A percentile compares a stretch with the other conserved stretches of the same genome.
Evolutionary conservation across 2,888 invertebrate species (phyloP).

Genomic region (Meganola albula): DNA sequence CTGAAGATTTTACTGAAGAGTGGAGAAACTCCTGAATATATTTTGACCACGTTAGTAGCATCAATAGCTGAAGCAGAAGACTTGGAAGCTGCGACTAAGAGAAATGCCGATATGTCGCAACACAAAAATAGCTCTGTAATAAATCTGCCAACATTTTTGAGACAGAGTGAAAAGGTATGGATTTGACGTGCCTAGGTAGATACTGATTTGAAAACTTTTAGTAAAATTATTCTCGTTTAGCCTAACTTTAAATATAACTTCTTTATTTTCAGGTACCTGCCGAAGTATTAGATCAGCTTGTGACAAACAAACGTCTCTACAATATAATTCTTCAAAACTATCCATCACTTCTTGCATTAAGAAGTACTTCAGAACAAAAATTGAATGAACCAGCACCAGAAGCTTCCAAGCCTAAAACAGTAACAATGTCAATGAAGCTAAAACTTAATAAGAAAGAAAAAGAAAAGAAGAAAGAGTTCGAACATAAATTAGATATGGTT

Average conservation of each 20-base stretch:
- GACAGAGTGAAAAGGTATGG: slow-evolving; percentile 82
- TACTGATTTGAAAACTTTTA: too few relatives aligned
- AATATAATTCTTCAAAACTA: slow-evolving; percentile 85
- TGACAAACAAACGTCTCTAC: slow-evolving; percentile 80
- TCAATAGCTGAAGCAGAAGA: slow-evolving; percentile 75
- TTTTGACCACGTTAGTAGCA: slow-evolving; percentile 79
- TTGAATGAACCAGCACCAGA: slow-evolving; percentile 54
- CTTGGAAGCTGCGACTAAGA: slow-evolving; percentile 62
- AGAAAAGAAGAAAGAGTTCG: slow-evolving; percentile 54
- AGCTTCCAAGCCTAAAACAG: slow-evolving; percentile 60
- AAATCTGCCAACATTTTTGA: slow-evolving; percentile 87
- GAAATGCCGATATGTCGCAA: slow-evolving; percentile 61
- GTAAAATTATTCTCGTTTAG: too few relatives aligned
- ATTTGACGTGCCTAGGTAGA: not conserved
- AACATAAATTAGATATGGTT: slow-evolving; percentile 58
- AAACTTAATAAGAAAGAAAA: slow-evolving; percentile 56
- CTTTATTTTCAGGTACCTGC: slow-evolving; percentile 77
- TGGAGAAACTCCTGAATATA: slow-evolving; percentile 82
- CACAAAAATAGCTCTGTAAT: slow-evolving; percentile 82
- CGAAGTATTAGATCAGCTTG: slow-evolving; percentile 82
- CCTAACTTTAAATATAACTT: not conserved
- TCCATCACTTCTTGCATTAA: slow-evolving; percentile 80
- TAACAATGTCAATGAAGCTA: slow-evolving; percentile 81
- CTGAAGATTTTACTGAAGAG: slow-evolving; percentile 83
- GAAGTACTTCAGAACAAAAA: slow-evolving; percentile 81